Evolutionary conservation across 2,888 invertebrate species (phyloP), one percentile per base, ranked within the genome.

Genomic region (Noctua comes): DNA sequence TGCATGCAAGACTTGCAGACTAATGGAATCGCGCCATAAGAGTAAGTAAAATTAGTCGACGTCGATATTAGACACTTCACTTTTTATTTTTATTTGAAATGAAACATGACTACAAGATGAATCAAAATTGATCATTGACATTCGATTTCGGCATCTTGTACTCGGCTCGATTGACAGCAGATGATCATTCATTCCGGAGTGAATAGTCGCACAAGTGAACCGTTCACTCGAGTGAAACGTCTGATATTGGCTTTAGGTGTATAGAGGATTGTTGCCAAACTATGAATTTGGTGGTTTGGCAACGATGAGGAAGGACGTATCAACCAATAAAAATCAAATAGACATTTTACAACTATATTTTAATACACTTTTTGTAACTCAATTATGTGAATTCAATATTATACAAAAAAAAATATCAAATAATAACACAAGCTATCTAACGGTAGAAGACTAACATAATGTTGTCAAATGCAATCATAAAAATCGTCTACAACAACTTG

Each of bases 361-460:
- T 92, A 95, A 95, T 96, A 95, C 94, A 95, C 94, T 93, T 95
- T 94, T 96, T 93, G 91, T 95, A 95, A 96, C 95, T 94, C 95
- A 95, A 93, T 94, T 93, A 93, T 94, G 93, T 93, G 92, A 94
- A 93, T 94, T 95, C 92, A 95, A 95, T 96, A 95, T 91, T 88
- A 91, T 96, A 96, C 96, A 96, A 95, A 95, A 94, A 92, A 92
- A 92, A 92, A 86, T 94, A 95, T 94, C 92, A 94, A 94, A 93
- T 92, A 94, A 94, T 94, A 95, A 95, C 93, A 93, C 94, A 93
- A 90, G 90, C 93, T 94, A 93, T 91, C 91, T 93, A 93, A 93
- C 91, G 89, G 90, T 92, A 92, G 87, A 89, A 91, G 90, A 88
- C 88, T 89, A 92, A 89, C 88, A 88, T 90, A 91, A 90, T 90